Conservation (phyloP, 2,888 invertebrate genomes). For the Tubulanus polymorphus region DNA sequence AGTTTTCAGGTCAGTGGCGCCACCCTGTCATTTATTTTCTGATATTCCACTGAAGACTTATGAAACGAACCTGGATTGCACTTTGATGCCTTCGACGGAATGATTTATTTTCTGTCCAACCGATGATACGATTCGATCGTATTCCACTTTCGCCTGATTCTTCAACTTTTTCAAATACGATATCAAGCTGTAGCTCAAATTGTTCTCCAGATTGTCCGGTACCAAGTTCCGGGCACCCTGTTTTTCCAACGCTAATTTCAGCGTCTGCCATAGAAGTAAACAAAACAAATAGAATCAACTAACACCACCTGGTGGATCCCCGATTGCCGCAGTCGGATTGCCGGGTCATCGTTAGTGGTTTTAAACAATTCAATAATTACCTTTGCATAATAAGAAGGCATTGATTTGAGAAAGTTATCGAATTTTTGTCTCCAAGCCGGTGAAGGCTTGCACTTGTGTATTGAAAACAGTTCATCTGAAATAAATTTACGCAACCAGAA, state of each 20-base stretch:
- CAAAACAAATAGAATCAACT: background rate
- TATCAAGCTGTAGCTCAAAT: slow-evolving; percentile 85
- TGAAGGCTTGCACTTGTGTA: slow-evolving; percentile 84
- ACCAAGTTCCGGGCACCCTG: slow-evolving; percentile 88
- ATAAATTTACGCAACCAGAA: too few relatives aligned
- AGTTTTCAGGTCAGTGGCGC: too few relatives aligned
- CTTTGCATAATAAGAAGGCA: slow-evolving; percentile 84
- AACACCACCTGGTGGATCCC: slow-evolving; percentile 8
- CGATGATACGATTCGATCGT: slow-evolving; percentile 51
- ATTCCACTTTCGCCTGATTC: slow-evolving; percentile 64
- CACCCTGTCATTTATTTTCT: background rate
- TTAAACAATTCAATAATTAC: slow-evolving; percentile 29
- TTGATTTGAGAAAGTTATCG: slow-evolving; percentile 89
- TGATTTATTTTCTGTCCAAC: slow-evolving; percentile 50
- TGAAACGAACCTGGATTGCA: slow-evolving; percentile 60
- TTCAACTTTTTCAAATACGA: slow-evolving; percentile 94
- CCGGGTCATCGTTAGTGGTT: slow-evolving; percentile 4
- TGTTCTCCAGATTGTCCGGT: slow-evolving; percentile 89
- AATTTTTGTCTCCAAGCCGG: slow-evolving; percentile 90
- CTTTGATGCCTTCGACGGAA: slow-evolving; percentile 73
- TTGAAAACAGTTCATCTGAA: slow-evolving; percentile 84
- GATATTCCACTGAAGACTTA: background rate
- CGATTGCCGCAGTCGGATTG: slow-evolving; percentile 13
- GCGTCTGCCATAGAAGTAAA: slow-evolving; percentile 64
- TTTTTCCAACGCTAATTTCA: slow-evolving; percentile 82